A percentile compares a stretch with the other conserved stretches of the same genome.
phyloP scores from a whole-genome alignment of 2,888 invertebrate genomes.

The Eupithecia inturbata region DNA sequence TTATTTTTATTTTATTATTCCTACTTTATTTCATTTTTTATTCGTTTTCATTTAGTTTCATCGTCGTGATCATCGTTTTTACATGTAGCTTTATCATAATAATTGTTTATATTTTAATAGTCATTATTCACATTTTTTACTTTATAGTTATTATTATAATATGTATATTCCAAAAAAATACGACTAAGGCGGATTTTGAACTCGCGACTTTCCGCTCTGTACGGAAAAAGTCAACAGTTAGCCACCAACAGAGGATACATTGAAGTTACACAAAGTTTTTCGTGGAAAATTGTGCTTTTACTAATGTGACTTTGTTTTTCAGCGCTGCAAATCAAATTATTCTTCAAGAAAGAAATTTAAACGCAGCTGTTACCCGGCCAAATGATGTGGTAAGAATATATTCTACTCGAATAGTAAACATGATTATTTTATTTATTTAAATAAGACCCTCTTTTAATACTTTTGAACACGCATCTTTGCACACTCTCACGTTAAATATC shows the following conservation, averaged over 20 bases:
- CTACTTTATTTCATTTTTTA: too few species aligned
- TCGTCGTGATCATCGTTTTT: neutral
- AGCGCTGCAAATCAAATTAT: slow-evolving; percentile 94
- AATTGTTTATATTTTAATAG: too few species aligned
- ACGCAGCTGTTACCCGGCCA: slow-evolving; percentile 53
- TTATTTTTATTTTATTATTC: too few species aligned
- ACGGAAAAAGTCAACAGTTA: neutral
- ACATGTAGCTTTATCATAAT: too few species aligned
- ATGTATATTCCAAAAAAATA: neutral
- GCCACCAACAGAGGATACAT: neutral
- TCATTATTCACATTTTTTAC: too few species aligned
- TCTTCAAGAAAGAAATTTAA: slow-evolving; percentile 84
- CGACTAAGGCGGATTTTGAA: neutral
- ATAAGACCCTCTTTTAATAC: too few species aligned
- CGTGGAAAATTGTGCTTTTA: neutral
- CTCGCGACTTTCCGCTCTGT: neutral
- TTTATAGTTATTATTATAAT: too few species aligned
- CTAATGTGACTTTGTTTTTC: slow-evolving; percentile 46
- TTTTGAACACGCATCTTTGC: too few species aligned
- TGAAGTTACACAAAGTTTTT: neutral
- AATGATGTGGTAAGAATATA: slow-evolving; percentile 63
- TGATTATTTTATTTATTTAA: too few species aligned
- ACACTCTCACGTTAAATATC: too few species aligned
- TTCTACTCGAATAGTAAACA: neutral
- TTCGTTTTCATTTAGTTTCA: too few species aligned